A percentile compares a stretch with the other conserved stretches of the same genome.
Evolutionary conservation across 2,113 vertebrate genomes (phyloP).

Genomic region (Picathartes gymnocephalus): DNA sequence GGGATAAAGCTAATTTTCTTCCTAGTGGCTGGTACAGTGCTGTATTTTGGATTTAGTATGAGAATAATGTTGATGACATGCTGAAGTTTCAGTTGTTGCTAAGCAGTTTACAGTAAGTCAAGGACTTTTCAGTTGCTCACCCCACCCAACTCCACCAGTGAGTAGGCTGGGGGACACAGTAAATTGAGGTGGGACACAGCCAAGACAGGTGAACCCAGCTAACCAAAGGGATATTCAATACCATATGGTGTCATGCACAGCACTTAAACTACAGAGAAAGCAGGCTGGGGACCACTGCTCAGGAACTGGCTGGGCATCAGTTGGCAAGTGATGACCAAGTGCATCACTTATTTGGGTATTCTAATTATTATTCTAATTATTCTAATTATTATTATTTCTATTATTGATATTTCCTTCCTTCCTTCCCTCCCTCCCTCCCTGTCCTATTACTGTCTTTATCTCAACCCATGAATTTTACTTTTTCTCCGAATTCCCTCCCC

Average conservation of each 20-base stretch:
- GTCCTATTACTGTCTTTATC: neutral
- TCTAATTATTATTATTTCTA: neutral
- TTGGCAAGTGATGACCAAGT: neutral
- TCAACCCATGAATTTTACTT: neutral
- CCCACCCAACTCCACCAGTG: fast-evolving
- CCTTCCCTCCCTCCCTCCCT: neutral
- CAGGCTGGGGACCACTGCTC: neutral
- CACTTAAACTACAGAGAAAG: neutral
- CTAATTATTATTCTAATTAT: neutral
- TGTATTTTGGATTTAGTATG: neutral
- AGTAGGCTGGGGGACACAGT: neutral
- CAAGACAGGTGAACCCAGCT: neutral
- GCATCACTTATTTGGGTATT: neutral
- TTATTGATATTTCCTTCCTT: neutral
- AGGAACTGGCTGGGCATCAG: neutral
- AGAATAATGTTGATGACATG: neutral
- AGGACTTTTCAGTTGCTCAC: neutral
- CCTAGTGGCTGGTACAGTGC: neutral
- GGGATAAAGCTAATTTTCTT: neutral
- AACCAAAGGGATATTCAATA: neutral
- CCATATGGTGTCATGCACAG: neutral
- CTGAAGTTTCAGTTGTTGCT: neutral
- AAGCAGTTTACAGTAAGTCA: neutral
- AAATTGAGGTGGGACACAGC: neutral
- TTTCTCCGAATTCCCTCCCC: too few relatives aligned